Percentiles rank a stretch among this genome's conserved stretches.
These are phyloP conservation scores for Diadegma fenestrale DNA, from an alignment of 2,888 invertebrate species.

Conservation along the genomic window DNA sequence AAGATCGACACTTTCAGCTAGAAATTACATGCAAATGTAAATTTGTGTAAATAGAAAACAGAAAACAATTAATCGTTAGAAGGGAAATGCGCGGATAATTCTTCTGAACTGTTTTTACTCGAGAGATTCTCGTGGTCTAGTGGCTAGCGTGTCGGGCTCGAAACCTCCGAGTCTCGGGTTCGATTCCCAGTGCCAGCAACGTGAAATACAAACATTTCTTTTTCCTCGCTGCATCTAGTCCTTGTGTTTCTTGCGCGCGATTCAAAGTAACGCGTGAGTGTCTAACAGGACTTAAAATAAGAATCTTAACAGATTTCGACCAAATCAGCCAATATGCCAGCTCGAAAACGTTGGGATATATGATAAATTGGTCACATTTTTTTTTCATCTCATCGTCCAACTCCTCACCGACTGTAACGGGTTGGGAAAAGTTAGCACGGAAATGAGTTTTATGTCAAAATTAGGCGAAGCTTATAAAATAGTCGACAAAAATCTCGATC, in stretches of 20 bases:
- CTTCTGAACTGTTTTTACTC: neutral
- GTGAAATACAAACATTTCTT: neutral
- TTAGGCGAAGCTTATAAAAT: too few species aligned
- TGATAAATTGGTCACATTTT: constrained; percentile 64
- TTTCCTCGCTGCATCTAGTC: constrained; percentile 61
- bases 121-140: constrained; percentile 1
- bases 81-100: neutral
- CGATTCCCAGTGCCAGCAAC: constrained; percentile 47
- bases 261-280: constrained; percentile 68
- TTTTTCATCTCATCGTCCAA: constrained; percentile 9
- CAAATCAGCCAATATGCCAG: constrained; percentile 67
- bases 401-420: neutral
- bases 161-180: constrained; percentile 53
- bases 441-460: too few species aligned
- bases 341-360: constrained; percentile 53
- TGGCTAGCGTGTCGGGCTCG: constrained; percentile 34
- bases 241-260: constrained; percentile 71
- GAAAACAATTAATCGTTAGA: constrained; percentile 4
- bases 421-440: constrained; percentile 4
- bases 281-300: constrained; percentile 68
- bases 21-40: constrained; percentile 21
- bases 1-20: constrained; percentile 11
- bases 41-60: constrained; percentile 17
- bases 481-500: too few species aligned
- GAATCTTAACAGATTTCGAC: constrained; percentile 43